Base-by-base conservation (phyloP, 2,888 invertebrate species). In the Drosophila parthenogenetica region DNA sequence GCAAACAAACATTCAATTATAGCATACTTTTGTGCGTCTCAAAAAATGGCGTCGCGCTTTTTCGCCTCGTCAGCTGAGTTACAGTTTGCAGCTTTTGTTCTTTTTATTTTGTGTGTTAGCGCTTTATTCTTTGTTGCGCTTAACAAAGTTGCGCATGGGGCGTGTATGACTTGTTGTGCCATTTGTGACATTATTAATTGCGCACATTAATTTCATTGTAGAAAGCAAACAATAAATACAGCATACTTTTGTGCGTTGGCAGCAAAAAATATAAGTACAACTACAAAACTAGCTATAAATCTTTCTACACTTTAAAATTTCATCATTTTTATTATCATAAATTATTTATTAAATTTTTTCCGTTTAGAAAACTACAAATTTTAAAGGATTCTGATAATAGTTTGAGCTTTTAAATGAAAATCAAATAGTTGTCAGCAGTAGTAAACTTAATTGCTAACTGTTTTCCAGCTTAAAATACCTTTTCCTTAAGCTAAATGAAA, bases 1-100 rank as follows among this genome's bases (percentile, higher is more conserved):
- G 74, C 79, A 69, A 70, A 75, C 87, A 83, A 87, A 87, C 81
- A 87, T 83, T 83, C 87, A 87, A 83, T 83, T 83, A 83, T 79
- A 81, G 73, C 87, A 84, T 79, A 87, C 87, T 87, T 87, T 87
- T 84, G 73, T 87, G 79, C 71, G 75, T 69, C 81, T 69, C 74
- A 79, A 77, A 81, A 81, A 82, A 79, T 79, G 75, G 73, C 81
- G 79, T 67, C 69, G 75, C 75, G 51, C 66, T 71, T 78, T 87
- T 84, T 81, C 78, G 81, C 84, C 69, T 65, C 63, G 76, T 84
- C 85, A 67, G 79, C 68, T 66, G 48, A 67, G 77, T 71, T 67
- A 59, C 70, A 63, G 64, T 67, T 67, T 67, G 66, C 46, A 37
- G 53, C 49, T 46, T 25, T 37, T 40, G 35, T 48, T 53, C 53